These are phyloP conservation scores for Botia kubotai DNA, from an alignment of 2,797 vertebrate genomes.

Conservation along the genomic window DNA sequence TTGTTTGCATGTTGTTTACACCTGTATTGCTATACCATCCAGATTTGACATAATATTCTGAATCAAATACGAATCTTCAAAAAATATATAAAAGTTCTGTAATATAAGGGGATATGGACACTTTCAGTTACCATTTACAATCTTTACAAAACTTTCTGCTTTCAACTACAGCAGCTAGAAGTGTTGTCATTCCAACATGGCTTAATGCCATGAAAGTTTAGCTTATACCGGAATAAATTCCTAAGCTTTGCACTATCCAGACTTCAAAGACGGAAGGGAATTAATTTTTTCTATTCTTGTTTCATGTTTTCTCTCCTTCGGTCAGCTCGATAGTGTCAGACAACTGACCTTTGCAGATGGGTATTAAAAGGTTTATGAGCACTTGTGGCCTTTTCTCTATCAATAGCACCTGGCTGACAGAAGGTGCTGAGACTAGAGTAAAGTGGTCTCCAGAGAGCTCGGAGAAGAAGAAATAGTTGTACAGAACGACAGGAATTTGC, in stretches of 20 bases:
- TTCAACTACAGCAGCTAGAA: background rate
- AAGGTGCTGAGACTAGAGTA: constrained; percentile 39
- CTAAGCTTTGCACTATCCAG: constrained; percentile 1
- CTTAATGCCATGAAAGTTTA: constrained; percentile 1
- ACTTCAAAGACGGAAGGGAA: background rate
- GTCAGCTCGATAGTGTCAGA: constrained; percentile 78
- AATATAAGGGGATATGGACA: too few relatives aligned
- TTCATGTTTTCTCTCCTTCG: constrained; percentile 76
- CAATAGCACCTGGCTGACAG: constrained; percentile 55
- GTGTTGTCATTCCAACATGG: background rate
- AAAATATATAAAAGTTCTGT: too few relatives aligned
- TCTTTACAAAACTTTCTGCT: background rate
- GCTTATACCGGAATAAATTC: background rate
- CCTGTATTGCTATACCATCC: background rate
- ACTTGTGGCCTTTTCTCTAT: constrained; percentile 64
- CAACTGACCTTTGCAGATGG: constrained; percentile 79
- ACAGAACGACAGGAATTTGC: constrained; percentile 2
- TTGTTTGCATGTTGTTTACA: background rate
- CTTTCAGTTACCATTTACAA: background rate
- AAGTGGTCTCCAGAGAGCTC: constrained; percentile 36
- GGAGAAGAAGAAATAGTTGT: background rate
- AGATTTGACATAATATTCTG: constrained; percentile 6
- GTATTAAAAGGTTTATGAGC: constrained; percentile 72
- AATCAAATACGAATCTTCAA: background rate
- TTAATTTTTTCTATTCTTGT: constrained; percentile 55